Conservation (phyloP, 2,113 vertebrate genomes). For the Speoplatyrhinus poulsoni region DNA sequence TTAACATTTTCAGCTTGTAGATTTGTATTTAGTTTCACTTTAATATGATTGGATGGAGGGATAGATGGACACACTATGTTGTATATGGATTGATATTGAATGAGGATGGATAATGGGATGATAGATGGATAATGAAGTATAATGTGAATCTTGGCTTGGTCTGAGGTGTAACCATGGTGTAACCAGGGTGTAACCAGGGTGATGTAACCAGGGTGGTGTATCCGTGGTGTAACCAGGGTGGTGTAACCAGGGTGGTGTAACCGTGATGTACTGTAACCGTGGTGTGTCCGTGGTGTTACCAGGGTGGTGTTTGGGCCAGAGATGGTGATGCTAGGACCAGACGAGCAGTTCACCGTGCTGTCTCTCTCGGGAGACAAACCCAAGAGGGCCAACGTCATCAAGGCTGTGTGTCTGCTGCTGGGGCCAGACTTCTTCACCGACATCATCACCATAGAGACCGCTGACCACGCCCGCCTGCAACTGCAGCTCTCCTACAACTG, state of each 20-base stretch:
- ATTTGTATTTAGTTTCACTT: too few species aligned
- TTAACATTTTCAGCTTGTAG: too few species aligned
- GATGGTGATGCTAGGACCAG: conserved; percentile 85
- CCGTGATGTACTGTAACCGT: too few species aligned
- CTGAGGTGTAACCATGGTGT: neutral
- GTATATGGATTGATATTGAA: too few species aligned
- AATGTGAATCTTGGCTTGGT: too few species aligned
- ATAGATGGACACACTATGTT: neutral
- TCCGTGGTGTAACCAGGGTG: neutral
- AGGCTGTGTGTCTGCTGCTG: conserved; percentile 85
- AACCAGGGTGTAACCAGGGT: neutral
- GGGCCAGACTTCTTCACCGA: conserved; percentile 91
- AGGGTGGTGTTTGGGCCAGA: conserved; percentile 91
- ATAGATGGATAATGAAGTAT: neutral
- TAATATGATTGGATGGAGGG: neutral
- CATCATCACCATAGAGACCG: conserved; percentile 88
- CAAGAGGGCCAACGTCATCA: conserved; percentile 83
- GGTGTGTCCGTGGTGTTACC: neutral
- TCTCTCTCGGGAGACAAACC: conserved; percentile 87
- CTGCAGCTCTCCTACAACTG: conserved; percentile 92
- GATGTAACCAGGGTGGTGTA: neutral
- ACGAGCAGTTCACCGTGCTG: conserved; percentile 89
- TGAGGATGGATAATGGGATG: too few species aligned
- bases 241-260: neutral
- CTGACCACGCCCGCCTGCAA: conserved; percentile 88